phyloP scores from a whole-genome alignment of 1,140 invertebrate genomes.

The Orchestia grillus region DNA sequence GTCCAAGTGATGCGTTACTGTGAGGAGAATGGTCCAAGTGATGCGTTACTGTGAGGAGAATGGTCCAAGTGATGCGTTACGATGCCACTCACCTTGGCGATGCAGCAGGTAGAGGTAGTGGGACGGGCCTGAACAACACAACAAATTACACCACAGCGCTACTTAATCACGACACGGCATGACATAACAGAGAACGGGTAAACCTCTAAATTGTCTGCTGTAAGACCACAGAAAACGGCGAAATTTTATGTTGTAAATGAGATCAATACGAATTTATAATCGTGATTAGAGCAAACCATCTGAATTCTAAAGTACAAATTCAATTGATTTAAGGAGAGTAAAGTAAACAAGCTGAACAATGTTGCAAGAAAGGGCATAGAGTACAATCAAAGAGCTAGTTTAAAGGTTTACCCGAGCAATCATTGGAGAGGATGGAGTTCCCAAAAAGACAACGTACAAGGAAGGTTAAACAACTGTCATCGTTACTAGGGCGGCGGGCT shows the following conservation, averaged over 20 bases:
- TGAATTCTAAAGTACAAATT: background rate
- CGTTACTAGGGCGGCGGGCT: background rate
- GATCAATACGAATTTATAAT: background rate
- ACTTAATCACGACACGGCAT: too few relatives aligned
- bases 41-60: background rate
- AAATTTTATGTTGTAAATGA: background rate
- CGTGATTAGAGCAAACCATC: background rate
- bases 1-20: background rate
- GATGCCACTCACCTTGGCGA: constrained; percentile 63
- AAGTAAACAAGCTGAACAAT: background rate
- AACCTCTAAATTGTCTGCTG: background rate
- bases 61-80: background rate
- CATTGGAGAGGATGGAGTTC: background rate
- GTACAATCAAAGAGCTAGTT: background rate
- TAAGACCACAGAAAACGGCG: background rate
- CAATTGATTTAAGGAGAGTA: background rate
- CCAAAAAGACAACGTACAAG: background rate
- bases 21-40: background rate
- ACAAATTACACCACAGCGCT: constrained; percentile 38
- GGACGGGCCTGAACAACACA: constrained; percentile 62
- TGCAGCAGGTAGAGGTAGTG: constrained; percentile 67
- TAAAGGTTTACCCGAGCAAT: background rate
- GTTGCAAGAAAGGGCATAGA: background rate
- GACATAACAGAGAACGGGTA: background rate
- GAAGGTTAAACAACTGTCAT: background rate